Evolutionary conservation across 2,797 vertebrate species (phyloP), one percentile per base, ranked within the genome.

Genomic region (Nyctibius grandis): DNA sequence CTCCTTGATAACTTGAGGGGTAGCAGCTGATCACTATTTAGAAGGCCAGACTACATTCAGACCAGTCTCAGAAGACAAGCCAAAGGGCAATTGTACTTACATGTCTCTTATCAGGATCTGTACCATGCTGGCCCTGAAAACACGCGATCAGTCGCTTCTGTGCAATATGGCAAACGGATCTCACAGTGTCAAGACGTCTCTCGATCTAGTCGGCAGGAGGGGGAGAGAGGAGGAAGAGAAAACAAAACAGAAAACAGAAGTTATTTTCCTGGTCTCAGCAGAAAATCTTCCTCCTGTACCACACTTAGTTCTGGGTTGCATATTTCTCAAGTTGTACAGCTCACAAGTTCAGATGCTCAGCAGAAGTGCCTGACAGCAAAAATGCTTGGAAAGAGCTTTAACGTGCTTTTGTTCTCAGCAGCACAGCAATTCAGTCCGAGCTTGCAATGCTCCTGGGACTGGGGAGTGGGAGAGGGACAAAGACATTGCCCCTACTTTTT

Each of bases 71-170:
- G 21, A 38, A 63, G 31, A 28, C 40, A 33, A 60, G 34, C 59
- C 34, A 18, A 22, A 57, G 9, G 23, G 1, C 20, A 11, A 19
- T 2, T 3, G 36, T 75, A 97, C 99, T 99, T 96, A 99, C 99
- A 2, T 99, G 99, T 99, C 99, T 99, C 98, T 99, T 99, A 82
- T 99, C 99, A 0, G 98, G 96, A 5, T 99, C 99, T 0, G 98
- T 99, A 38, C 99, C 99, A 34, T 99, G 98, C 96, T 99, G 99
- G 85, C 99, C 99, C 97, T 99, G 99, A 75, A 99, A 98, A 96
- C 99, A 99, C 0, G 98, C 98, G 18, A 98, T 97, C 92, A 99
- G 98, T 90, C 98, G 98, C 97, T 99, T 99, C 98, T 99, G 99
- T 8, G 99, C 98, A 94, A 99, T 99, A 97, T 99, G 99, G 91